phyloP scores from a whole-genome alignment of 2,113 vertebrate species.

The Casuarius casuarius region DNA sequence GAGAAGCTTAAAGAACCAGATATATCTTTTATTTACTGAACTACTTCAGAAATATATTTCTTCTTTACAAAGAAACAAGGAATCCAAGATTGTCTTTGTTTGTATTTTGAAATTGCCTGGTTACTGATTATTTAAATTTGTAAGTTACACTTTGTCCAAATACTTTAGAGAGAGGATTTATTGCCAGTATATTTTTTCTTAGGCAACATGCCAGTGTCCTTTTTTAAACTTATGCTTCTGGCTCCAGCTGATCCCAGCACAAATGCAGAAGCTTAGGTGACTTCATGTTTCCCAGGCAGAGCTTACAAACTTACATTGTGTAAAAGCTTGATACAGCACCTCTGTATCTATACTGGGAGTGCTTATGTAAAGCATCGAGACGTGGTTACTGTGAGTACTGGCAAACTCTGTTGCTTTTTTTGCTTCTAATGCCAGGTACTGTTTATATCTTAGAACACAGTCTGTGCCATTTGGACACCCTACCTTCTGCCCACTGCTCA shows the following conservation, averaged over 20 bases:
- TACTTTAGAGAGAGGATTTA: conserved; percentile 34
- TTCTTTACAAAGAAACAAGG: conserved; percentile 11
- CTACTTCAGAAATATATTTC: conserved; percentile 3
- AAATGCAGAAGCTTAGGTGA: conserved; percentile 26
- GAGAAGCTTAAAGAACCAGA: background rate
- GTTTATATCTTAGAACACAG: background rate
- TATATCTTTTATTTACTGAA: background rate
- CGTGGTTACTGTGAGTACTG: background rate
- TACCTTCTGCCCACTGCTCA: background rate
- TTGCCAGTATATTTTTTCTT: background rate
- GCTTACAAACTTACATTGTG: conserved; percentile 12
- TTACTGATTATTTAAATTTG: conserved; percentile 27
- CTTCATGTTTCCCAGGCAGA: background rate
- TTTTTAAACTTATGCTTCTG: conserved; percentile 27
- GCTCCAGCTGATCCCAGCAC: conserved; percentile 12
- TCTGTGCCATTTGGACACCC: background rate
- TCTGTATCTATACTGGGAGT: conserved; percentile 8
- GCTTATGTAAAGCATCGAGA: conserved; percentile 7
- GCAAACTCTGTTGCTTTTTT: conserved; percentile 9
- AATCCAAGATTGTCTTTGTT: background rate
- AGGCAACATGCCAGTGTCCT: conserved; percentile 30
- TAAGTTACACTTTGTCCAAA: background rate
- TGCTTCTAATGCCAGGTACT: conserved; percentile 9
- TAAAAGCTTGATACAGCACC: conserved; percentile 12
- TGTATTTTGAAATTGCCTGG: conserved; percentile 39